Evolutionary conservation across 2,113 vertebrate genomes (phyloP).

Genomic region (Triplophysa rosa): DNA sequence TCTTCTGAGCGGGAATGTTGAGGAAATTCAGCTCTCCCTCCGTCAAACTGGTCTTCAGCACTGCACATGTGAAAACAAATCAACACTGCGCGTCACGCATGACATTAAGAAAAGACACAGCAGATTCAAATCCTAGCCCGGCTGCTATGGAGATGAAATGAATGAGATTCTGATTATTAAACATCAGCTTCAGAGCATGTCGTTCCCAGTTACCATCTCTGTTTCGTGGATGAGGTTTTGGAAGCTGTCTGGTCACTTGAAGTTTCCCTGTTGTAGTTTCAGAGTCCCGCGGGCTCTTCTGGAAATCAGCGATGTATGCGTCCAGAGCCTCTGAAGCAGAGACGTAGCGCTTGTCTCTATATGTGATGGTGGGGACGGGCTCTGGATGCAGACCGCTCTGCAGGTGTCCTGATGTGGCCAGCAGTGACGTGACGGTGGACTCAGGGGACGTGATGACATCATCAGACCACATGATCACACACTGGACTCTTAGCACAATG

Average conservation of each 20-base stretch:
- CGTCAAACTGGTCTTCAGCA: constrained; percentile 68
- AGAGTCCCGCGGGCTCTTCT: constrained; percentile 62
- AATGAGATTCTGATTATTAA: too few relatives aligned
- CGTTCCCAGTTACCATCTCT: constrained; percentile 64
- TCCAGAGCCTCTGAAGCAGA: constrained; percentile 86
- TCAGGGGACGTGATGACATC: constrained; percentile 70
- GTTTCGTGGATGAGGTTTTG: constrained; percentile 56
- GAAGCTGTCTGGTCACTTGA: constrained; percentile 35
- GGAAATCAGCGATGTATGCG: constrained; percentile 87
- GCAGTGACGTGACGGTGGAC: constrained; percentile 79
- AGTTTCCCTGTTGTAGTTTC: constrained; percentile 60
- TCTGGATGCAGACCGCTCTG: constrained; percentile 49
- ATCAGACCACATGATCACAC: constrained; percentile 2
- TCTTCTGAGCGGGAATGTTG: constrained; percentile 61
- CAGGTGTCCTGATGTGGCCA: constrained; percentile 73
- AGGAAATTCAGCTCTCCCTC: constrained; percentile 70
- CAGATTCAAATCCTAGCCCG: background rate
- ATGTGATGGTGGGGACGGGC: constrained; percentile 63
- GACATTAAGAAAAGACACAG: background rate
- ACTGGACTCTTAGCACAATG: background rate
- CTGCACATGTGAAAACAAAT: constrained; percentile 53
- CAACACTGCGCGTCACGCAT: constrained; percentile 4
- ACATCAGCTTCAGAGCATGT: background rate
- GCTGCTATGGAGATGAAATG: background rate
- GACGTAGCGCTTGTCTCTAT: constrained; percentile 77